Evolutionary conservation across 1,140 invertebrate species (phyloP).

Genomic region (Drosophila parabipectinata): DNA sequence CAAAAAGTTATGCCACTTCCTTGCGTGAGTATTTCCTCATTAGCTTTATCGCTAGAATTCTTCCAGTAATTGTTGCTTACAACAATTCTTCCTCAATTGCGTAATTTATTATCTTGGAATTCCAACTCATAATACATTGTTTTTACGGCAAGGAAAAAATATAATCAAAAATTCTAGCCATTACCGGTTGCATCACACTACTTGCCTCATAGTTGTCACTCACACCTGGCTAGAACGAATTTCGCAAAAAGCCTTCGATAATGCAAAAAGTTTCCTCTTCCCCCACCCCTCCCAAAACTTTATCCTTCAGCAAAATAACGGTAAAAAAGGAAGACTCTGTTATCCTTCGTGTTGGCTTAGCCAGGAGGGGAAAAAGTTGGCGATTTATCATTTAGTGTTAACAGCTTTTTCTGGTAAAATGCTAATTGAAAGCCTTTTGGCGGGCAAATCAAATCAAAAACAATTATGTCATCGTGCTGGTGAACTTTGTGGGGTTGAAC

Average conservation of each 20-base stretch:
- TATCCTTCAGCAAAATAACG: slow-evolving; percentile 2
- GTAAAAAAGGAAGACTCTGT: not conserved
- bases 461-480: slow-evolving; percentile 35
- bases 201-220: slow-evolving; percentile 10
- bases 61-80: not conserved
- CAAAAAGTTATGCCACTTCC: too few species aligned
- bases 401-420: slow-evolving; percentile 37
- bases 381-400: slow-evolving; percentile 43
- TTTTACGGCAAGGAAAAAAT: not conserved
- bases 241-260: slow-evolving; percentile 12
- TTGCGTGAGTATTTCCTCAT: too few species aligned
- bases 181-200: slow-evolving; percentile 9
- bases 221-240: slow-evolving; percentile 41
- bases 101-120: not conserved
- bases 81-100: not conserved
- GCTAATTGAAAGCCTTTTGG: slow-evolving; percentile 39
- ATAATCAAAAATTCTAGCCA: not conserved
- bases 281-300: slow-evolving; percentile 5
- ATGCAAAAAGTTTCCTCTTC: slow-evolving; percentile 24
- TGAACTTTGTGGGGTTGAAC: slow-evolving; percentile 20
- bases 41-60: not conserved
- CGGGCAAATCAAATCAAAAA: slow-evolving; percentile 21
- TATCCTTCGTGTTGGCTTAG: slow-evolving; percentile 8
- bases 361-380: slow-evolving; percentile 9
- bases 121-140: not conserved